Evolutionary conservation across 2,888 invertebrate genomes (phyloP), one percentile per base, ranked within the genome.

Genomic region (Trachelus stipa): DNA sequence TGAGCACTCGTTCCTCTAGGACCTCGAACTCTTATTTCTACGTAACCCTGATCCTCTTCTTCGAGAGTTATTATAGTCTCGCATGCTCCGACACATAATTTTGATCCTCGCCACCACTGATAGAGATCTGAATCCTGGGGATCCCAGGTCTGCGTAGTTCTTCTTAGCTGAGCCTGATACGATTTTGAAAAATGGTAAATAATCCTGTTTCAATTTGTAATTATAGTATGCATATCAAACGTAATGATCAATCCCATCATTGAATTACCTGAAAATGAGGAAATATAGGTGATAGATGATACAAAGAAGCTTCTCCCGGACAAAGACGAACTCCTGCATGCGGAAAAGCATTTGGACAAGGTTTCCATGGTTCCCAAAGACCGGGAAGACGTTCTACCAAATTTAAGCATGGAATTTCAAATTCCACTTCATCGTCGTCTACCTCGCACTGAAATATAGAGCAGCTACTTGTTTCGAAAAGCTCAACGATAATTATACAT

Each of bases 331-430:
- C 91, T n/a, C 95, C 95, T 23, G 94, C 94, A 87, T 95, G 95
- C 74, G 94, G 93, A 40, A 92, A 90, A 0, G 89, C 88, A 9
- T 89, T 87, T 69, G 91, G 87, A 83, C 93, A 91, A 4, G 92
- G 91, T 88, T 94, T 93, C 83, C 92, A 92, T 68, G 93, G 92
- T 86, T 95, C 94, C 95, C 95, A 95, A 37, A 95, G 90, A n/a
- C 95, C 95, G 40, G 93, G 93, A 34, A 95, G 88, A 6, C 94
- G 94, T 89, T 95, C 95, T 6, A 94, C 93, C 81, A 94, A 92
- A 88, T 94, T 94, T 87, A 95, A 94, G 85, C 95, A 94, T 0
- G 96, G 96, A 87, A 96, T 95, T 91, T 96, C 96, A 88, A 95
- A 96, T 86, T 96, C 95, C 23, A 94, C 92, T 85, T 96, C 95